Base-by-base conservation (phyloP, 2,888 invertebrate genomes). In the Gasteruption jaculator region DNA sequence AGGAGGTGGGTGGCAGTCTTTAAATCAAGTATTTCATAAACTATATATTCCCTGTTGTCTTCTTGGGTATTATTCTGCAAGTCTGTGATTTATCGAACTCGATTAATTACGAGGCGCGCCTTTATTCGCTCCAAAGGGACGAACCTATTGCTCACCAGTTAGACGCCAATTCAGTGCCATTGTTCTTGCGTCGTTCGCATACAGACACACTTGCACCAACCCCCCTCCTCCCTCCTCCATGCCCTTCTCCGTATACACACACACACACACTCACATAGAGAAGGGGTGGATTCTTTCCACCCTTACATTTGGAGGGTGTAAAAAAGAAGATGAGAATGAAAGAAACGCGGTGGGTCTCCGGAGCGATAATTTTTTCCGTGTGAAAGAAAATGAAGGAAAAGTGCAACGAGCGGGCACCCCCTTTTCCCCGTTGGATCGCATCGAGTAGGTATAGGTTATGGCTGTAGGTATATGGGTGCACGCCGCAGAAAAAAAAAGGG, bases 11-110 rank as follows among this genome's bases (percentile, higher is more conserved):
- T 42, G 42, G 49, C 49, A n/a, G n/a, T n/a, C n/a, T n/a, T n/a
- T n/a, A n/a, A n/a, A n/a, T n/a, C n/a, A 41, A 40, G 41, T 50
- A 55, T 59, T 69, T 69, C 68, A 68, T 68, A 66, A 70, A 69
- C 70, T 68, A 69, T 69, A n/a, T n/a, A n/a, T n/a, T n/a, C 68
- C 64, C 70, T 68, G 68, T 68, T 70, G 68, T 68, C 68, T 69
- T 61, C 68, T 68, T 69, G 64, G 65, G 64, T 62, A 69, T 69
- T 69, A 69, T 69, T 68, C 68, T 57, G 52, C 53, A 53, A 54
- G 63, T 56, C n/a, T n/a, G n/a, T 69, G 70, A 70, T 67, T 69
- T 68, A 69, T 65, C 59, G 65, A 47, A 50, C 50, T 54, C 68
- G 67, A 70, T 70, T 70, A 70, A 70, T 70, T 68, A 70, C 63